Conservation (phyloP, 2,888 invertebrate genomes). For the Drosophila setosimentum region DNA sequence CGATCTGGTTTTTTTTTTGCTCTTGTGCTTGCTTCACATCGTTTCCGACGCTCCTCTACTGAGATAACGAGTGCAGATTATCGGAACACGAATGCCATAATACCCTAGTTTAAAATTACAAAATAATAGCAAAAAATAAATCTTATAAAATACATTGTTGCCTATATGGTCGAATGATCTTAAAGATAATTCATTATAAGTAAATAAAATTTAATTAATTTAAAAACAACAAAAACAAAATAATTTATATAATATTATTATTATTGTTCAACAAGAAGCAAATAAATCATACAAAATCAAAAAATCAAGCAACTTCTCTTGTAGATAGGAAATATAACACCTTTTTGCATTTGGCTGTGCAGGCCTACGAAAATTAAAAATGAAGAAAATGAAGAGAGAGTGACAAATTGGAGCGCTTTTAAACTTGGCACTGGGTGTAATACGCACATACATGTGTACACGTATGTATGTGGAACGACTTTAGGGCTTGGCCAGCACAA, state of each 20-base stretch:
- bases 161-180: accelerated
- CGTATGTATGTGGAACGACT: slow-evolving; percentile 57
- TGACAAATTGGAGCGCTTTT: slow-evolving; percentile 80
- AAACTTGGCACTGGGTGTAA: slow-evolving; percentile 53
- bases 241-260: background rate
- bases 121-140: background rate
- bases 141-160: no score
- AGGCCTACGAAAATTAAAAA: slow-evolving; percentile 34
- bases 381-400: slow-evolving; percentile 38
- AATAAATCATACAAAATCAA: background rate
- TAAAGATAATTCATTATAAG: background rate
- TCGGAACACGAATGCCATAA: slow-evolving; percentile 5
- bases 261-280: background rate
- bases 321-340: slow-evolving; percentile 31
- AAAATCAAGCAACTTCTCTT: background rate
- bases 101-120: slow-evolving; percentile 26
- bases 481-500: slow-evolving; percentile 63
- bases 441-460: slow-evolving; percentile 24
- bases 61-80: slow-evolving; percentile 39
- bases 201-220: background rate
- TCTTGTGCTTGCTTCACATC: slow-evolving; percentile 33
- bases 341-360: slow-evolving; percentile 47
- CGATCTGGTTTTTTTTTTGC: slow-evolving; percentile 67
- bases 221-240: background rate
- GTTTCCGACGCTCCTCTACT: slow-evolving; percentile 48